Base-by-base conservation (phyloP, 64 coral and sea anemone genomes). In the Astreopora myriophthalma region DNA sequence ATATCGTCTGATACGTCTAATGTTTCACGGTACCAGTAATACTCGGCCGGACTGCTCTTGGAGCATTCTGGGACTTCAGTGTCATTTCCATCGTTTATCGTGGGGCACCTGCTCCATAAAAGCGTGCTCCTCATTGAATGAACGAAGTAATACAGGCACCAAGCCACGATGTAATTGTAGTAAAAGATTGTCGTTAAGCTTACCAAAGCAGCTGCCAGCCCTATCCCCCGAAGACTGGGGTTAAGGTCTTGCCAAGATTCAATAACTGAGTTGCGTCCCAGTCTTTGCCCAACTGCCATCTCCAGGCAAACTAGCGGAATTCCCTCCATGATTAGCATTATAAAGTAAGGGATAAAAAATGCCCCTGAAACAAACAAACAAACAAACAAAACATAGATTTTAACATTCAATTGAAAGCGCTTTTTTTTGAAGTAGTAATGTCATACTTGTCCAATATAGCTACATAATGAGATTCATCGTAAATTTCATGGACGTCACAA, bases 261-360 rank as follows among this genome's bases (percentile, higher is more conserved):
- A 24, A 91, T 39, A 16, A 93, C 55, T n/a, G 91, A 96, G 48
- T 87, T 48, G 23, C 93, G 23, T 13, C 94, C 94, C 73, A 89
- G 79, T 73, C 94, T 88, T 26, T 99, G 97, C 39, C 97, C 97
- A 14, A 99, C 68, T 0, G 94, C 92, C 90, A 99, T 99, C 36
- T 99, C 97, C 49, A 99, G 72, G 68, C 97, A 99, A 22, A 93
- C 64, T 52, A 99, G 25, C 1, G 97, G 97, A 67, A 96, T 99
- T 76, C 97, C 97, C 31, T 90, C 94, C 3, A 99, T 33, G 0
- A 99, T 86, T 38, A 99, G 64, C 97, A 99, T 99, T 10, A 99
- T 77, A 28, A 93, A 26, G 61, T 99, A 99, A 1, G 97, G 94
- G 32, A 99, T 75, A 14, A 99, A 79, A 46, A 98, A 98, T 71